A percentile compares a stretch with the other conserved stretches of the same genome.
phyloP scores from a whole-genome alignment of 1,140 invertebrate genomes.

The Ceratina japonica region DNA sequence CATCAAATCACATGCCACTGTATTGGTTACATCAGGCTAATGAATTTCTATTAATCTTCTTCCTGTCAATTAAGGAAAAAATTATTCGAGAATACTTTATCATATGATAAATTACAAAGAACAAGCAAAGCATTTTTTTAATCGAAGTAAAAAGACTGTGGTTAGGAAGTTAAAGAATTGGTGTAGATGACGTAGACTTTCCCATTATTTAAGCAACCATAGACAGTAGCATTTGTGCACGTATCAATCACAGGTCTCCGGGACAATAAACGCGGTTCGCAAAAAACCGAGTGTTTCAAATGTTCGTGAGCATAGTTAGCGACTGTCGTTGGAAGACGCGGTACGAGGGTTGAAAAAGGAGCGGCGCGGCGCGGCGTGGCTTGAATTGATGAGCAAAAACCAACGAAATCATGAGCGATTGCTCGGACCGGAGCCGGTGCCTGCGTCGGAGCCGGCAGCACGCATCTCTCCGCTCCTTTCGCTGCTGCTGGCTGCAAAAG shows the following conservation, averaged over 20 bases:
- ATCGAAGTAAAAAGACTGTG: too few species aligned
- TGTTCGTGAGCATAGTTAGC: slow-evolving; percentile 52
- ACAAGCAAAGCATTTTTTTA: too few species aligned
- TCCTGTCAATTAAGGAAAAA: too few species aligned
- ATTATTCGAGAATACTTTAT: too few species aligned
- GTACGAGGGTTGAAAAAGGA: slow-evolving; percentile 39
- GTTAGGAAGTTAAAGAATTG: too few species aligned
- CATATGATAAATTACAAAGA: too few species aligned
- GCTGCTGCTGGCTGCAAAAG: slow-evolving; percentile 60
- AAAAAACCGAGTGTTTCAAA: slow-evolving; percentile 38
- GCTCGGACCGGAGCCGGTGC: slow-evolving; percentile 39
- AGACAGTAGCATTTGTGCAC: too few species aligned
- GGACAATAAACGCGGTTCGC: not conserved
- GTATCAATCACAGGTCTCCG: not conserved
- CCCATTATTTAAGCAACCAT: not conserved
- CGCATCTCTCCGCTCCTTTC: slow-evolving; percentile 50
- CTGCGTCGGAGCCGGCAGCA: slow-evolving; percentile 28
- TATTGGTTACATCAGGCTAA: too few species aligned
- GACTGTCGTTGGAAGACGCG: slow-evolving; percentile 39
- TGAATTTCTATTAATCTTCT: too few species aligned
- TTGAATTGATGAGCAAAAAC: slow-evolving; percentile 75
- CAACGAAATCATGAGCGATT: slow-evolving; percentile 71
- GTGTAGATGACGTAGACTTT: too few species aligned
- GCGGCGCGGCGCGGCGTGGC: slow-evolving; percentile 44
- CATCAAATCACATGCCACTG: too few species aligned